Base-by-base conservation (phyloP, 2,797 vertebrate species). In the Sarcophilus harrisii region DNA sequence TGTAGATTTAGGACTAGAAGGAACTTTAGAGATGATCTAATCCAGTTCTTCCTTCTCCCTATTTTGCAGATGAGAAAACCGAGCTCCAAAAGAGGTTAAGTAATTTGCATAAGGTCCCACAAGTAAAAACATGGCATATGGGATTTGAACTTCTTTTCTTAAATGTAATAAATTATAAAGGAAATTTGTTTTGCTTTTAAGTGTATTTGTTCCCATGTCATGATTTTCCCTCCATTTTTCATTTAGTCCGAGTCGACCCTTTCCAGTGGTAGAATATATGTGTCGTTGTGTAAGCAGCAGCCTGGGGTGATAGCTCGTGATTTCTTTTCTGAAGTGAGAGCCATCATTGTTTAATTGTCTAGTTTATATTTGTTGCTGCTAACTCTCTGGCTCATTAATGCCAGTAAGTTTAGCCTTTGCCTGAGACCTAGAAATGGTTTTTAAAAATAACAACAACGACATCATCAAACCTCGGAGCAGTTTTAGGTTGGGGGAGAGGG, bases 241-340 rank as follows among this genome's bases (percentile, higher is more conserved):
- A 92, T 57, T 95, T 96, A 87, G 57, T 4, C 21, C 24, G 91
- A 93, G 93, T 57, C 95, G 92, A 91, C 87, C 52, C 96, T 38
- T 95, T 96, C 45, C 3, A 81, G 58, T 38, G 57, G 90, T 57
- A 38, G 21, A 10, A 21, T 95, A 91, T 91, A 14, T 55, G 5
- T n/a, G 54, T 4, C n/a, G 28, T 49, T 58, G 92, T 87, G 92
- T 95, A 87, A 66, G 81, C 16, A 57, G 58, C 90, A 58, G 95
- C 62, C 93, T 1, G 3, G 91, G 32, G 91, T 96, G 93, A 59
- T 57, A 45, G 95, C 87, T 94, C 94, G 93, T 55, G 93, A 87
- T 93, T 96, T 96, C 94, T 96, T 97, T 97, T 97, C 66, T 96
- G 95, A 97, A 97, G 96, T 93, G 94, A 95, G 55, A 5, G 0